These are phyloP conservation scores for Accipiter virgatus DNA, from an alignment of 2,113 vertebrate genomes.

Conservation along the genomic window DNA sequence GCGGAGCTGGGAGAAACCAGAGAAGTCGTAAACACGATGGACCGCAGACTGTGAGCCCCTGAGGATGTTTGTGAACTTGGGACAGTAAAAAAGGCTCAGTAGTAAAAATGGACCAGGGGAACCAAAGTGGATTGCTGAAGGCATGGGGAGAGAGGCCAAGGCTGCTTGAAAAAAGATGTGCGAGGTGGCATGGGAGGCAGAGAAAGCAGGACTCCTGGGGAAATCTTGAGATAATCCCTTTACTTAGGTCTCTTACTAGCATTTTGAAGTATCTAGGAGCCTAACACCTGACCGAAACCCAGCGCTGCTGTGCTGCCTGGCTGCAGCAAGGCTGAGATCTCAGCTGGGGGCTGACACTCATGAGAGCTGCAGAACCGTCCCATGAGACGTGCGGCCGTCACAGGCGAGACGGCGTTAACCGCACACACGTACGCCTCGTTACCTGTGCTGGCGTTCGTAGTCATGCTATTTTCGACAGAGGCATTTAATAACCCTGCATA, in stretches of 20 bases:
- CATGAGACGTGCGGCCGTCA: fast-evolving
- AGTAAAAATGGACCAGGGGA: not conserved
- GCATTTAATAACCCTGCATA: not conserved
- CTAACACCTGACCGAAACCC: not conserved
- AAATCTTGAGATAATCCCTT: not conserved
- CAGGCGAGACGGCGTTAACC: not conserved
- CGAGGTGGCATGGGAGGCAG: not conserved
- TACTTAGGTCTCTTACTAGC: not conserved
- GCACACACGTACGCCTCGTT: fast-evolving
- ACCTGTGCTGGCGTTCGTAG: fast-evolving
- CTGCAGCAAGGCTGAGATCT: not conserved
- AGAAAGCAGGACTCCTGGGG: not conserved
- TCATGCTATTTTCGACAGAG: no score
- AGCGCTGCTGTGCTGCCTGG: not conserved
- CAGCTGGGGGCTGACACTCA: not conserved
- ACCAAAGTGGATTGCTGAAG: not conserved
- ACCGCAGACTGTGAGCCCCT: not conserved
- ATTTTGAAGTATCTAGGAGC: not conserved
- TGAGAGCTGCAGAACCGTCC: not conserved
- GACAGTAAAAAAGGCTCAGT: fast-evolving
- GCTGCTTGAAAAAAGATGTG: not conserved
- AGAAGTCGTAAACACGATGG: not conserved
- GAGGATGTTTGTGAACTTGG: not conserved
- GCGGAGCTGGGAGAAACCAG: not conserved
- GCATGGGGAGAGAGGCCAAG: not conserved